Evolutionary conservation across 2,797 vertebrate genomes (phyloP), one percentile per base, ranked within the genome.

Genomic region (Rallus crepitans): DNA sequence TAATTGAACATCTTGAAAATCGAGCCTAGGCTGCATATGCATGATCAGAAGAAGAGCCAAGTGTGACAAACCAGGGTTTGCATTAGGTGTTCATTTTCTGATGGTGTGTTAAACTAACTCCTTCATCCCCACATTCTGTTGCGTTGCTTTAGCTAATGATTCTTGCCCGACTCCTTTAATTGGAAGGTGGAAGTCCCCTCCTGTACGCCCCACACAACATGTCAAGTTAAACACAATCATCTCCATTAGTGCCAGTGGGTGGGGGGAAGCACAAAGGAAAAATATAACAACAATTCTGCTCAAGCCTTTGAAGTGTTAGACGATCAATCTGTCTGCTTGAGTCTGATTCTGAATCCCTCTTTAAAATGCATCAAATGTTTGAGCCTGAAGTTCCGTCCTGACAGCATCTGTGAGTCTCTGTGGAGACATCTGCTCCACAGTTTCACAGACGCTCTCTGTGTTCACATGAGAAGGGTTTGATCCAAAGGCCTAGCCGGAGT

Each of bases 311-410:
- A 98, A 98, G 98, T 98, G 97, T 96, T 98, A 97, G 97, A 97
- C 95, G 76, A 96, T 97, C 97, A 98, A 97, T 98, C 98, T 98
- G 98, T 97, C 98, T 98, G 96, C 97, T 98, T 96, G 97, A 97
- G 95, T 97, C 94, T 97, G 96, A 97, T 94, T 97, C 98, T 91
- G 97, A 98, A 97, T 97, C 95, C 92, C 97, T 98, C 97, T 98
- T 98, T 98, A 98, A 98, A 98, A 98, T 98, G 97, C 98, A 98
- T 98, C 98, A 98, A 98, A 98, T 98, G 97, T 96, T 98, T 96
- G 96, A 98, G 97, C 97, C 97, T 97, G 96, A 98, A 97, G 97
- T 98, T 98, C 85, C 31, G 88, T 97, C 97, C 98, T 98, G 98
- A 98, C 98, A 98, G 98, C 97, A 98, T 98, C 96, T 98, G 97